Conservation (phyloP, 2,113 vertebrate genomes). For the Labeo rohita region DNA sequence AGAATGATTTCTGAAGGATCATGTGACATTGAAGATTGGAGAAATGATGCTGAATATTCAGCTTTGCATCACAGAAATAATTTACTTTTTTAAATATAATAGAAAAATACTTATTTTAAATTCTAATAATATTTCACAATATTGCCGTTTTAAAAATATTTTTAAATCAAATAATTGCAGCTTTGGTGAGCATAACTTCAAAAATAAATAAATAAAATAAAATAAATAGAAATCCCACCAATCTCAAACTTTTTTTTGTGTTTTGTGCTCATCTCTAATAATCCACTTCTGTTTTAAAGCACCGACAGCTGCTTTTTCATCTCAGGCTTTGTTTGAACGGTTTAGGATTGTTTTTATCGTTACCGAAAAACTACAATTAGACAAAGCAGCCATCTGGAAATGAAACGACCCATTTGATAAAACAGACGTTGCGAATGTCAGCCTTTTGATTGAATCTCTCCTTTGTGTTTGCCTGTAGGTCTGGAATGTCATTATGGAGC, state of each 20-base stretch:
- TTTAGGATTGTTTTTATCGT: background rate
- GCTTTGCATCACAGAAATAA: background rate
- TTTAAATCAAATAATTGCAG: background rate
- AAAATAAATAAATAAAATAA: background rate
- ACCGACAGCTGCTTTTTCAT: background rate
- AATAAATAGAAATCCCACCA: background rate
- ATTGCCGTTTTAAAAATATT: too few species aligned
- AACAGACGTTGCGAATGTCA: background rate
- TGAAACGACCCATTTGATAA: background rate
- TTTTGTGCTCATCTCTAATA: background rate
- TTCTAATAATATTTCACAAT: background rate
- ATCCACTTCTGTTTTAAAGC: background rate
- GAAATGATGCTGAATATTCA: background rate
- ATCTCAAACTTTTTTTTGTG: background rate
- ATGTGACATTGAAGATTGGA: background rate
- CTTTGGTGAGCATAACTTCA: background rate
- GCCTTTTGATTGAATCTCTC: background rate
- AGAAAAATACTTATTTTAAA: background rate
- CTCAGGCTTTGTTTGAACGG: background rate
- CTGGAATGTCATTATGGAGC: conserved; percentile 43
- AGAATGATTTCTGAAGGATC: background rate
- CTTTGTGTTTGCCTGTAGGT: conserved; percentile 36
- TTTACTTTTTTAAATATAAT: background rate
- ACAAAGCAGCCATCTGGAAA: conserved; percentile 26
- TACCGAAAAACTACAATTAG: conserved; percentile 10